These are phyloP conservation scores for Drosophila percnosoma DNA, from an alignment of 2,888 invertebrate species.

Conservation along the genomic window DNA sequence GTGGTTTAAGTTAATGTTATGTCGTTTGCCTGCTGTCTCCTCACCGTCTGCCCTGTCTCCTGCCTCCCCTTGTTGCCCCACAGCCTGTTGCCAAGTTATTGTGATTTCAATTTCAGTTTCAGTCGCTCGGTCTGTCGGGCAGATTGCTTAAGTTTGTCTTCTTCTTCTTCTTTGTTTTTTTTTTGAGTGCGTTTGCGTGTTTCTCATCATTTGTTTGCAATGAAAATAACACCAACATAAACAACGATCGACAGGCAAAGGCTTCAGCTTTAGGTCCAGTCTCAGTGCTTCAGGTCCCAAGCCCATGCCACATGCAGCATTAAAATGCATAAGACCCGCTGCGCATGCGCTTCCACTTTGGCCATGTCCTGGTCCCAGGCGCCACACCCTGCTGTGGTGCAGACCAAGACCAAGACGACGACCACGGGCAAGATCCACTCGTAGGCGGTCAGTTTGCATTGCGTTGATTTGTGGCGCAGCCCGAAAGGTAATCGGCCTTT, in stretches of 20 bases:
- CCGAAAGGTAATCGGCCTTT: conserved; percentile 58
- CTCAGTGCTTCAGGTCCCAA: conserved; percentile 5
- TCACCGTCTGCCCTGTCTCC: neutral
- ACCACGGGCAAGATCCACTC: conserved; percentile 16
- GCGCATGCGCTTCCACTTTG: conserved; percentile 59
- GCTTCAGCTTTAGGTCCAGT: conserved; percentile 3
- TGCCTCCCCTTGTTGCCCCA: conserved; percentile 4
- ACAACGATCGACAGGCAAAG: conserved; percentile 58
- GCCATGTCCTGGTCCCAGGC: conserved; percentile 58
- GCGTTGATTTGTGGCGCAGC: conserved; percentile 56
- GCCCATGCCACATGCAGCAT: conserved; percentile 50
- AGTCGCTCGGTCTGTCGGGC: conserved; percentile 6
- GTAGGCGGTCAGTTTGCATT: conserved; percentile 52
- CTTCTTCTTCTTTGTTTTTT: neutral
- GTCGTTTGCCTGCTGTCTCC: conserved; percentile 30
- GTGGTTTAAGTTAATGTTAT: conserved; percentile 46
- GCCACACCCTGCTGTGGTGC: conserved; percentile 74
- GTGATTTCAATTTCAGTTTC: conserved; percentile 68
- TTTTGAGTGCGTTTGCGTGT: conserved; percentile 78
- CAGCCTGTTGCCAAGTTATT: conserved; percentile 50
- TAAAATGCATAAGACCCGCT: conserved; percentile 74
- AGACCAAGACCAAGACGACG: conserved; percentile 43
- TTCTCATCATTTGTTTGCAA: conserved; percentile 80
- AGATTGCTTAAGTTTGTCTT: conserved; percentile 10
- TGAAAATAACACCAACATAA: conserved; percentile 80